Evolutionary conservation across 2,113 vertebrate genomes (phyloP).

Genomic region (Mungos mungo): DNA sequence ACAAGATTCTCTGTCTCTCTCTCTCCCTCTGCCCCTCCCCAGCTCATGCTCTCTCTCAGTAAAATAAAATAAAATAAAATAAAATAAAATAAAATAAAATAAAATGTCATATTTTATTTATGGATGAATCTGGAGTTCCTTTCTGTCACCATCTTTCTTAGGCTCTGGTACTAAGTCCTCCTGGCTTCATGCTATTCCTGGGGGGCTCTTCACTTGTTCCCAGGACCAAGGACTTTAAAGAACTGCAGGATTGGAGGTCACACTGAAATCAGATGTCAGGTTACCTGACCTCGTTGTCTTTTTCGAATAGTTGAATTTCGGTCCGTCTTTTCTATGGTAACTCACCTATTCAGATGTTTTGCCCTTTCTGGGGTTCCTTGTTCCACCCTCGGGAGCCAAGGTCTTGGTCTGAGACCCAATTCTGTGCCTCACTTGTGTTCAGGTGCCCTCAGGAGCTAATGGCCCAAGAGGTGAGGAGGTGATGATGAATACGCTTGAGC

Average conservation of each 20-base stretch:
- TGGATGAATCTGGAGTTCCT: not conserved
- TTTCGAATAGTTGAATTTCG: not conserved
- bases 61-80: no score
- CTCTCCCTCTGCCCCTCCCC: no score
- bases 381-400: not conserved
- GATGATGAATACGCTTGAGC: no score
- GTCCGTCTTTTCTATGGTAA: not conserved
- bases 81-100: no score
- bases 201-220: not conserved
- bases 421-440: not conserved
- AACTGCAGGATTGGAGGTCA: not conserved
- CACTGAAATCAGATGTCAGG: no score
- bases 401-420: not conserved
- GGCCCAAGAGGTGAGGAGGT: not conserved
- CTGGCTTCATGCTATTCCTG: not conserved
- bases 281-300: not conserved
- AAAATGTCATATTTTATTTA: not conserved
- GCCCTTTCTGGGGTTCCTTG: not conserved
- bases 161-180: not conserved
- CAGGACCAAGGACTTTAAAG: not conserved
- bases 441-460: no score
- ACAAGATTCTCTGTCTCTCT: no score
- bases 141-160: not conserved
- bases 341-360: not conserved
- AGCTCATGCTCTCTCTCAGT: no score